Conservation (phyloP, 1,140 invertebrate genomes). For the Zeugodacus cucurbitae region DNA sequence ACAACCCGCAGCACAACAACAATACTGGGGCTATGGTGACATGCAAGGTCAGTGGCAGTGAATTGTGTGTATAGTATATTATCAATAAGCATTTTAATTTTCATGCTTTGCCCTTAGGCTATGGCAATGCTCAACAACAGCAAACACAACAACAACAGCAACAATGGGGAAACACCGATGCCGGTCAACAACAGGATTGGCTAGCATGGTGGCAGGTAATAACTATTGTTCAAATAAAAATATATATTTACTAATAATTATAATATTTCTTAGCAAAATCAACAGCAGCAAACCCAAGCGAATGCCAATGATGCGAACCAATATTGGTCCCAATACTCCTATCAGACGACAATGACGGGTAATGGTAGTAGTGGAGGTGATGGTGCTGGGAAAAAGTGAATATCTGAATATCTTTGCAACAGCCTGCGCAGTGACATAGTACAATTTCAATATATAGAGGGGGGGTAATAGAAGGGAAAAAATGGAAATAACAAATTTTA, state of each 20-base stretch:
- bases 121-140: conserved; percentile 51
- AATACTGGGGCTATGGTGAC: conserved; percentile 61
- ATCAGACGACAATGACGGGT: conserved; percentile 50
- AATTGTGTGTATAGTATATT: conserved; percentile 29
- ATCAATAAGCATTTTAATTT: conserved; percentile 39
- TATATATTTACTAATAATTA: background rate
- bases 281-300: conserved; percentile 48
- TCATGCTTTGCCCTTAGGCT: conserved; percentile 46
- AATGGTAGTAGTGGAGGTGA: background rate
- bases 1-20: conserved; percentile 50
- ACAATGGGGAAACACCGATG: conserved; percentile 59
- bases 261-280: conserved; percentile 44
- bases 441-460: conserved; percentile 20
- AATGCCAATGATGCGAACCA: conserved; percentile 56
- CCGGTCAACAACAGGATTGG: conserved; percentile 62
- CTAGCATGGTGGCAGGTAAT: conserved; percentile 65
- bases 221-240: background rate
- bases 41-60: conserved; percentile 56
- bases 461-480: background rate
- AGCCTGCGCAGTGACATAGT: conserved; percentile 30
- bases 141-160: conserved; percentile 48
- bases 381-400: conserved; percentile 14
- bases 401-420: conserved; percentile 1
- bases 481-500: conserved; percentile 24
- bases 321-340: conserved; percentile 66